Evolutionary conservation across 2,797 vertebrate genomes (phyloP), one percentile per base, ranked within the genome.

Genomic region (Sebastiscus albofasciatus): DNA sequence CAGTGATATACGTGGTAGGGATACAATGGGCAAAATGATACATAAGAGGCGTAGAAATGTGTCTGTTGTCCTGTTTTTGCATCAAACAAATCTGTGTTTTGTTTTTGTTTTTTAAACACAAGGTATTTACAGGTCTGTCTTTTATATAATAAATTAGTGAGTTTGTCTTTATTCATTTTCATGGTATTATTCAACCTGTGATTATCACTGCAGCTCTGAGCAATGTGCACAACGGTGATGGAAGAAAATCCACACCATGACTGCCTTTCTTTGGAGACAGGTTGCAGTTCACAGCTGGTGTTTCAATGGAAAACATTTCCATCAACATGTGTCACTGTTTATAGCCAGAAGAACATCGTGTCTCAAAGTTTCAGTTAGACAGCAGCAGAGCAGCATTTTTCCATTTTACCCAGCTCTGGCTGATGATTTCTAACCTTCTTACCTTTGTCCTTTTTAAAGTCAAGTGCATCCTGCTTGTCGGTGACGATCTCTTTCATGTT

Each of bases 401-500:
- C 26, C 7, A 31, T 46, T 55, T 67, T 46, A 56, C 2, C 62
- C 36, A 29, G 42, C 2, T 7, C 4, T 36, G 20, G 3, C 6
- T 36, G 8, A 65, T 22, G 0, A 27, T 27, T n/a, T 31, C 14
- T 5, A 2, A 10, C 6, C 9, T 33, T 31, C 60, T 82, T 93
- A 99, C 98, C 98, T 98, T 97, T 99, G 93, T 99, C 98, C 91
- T 99, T 99, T 92, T 99, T 99, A 94, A 99, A 99, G 96, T 99
- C 98, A 56, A 99, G 96, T 20, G 98, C 98, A 87, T 99, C 98
- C 90, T 99, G 98, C 83, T 99, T 99, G 95, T 99, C 98, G 0
- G 98, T 99, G 90, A 99, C 98, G 0, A 99, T 99, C 92, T 99
- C 98, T 95, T 99, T 99, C 98, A 99, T 99, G 95, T 99, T 99